Evolutionary conservation across 2,113 vertebrate genomes (phyloP).

Genomic region (Onychostoma macrolepis): DNA sequence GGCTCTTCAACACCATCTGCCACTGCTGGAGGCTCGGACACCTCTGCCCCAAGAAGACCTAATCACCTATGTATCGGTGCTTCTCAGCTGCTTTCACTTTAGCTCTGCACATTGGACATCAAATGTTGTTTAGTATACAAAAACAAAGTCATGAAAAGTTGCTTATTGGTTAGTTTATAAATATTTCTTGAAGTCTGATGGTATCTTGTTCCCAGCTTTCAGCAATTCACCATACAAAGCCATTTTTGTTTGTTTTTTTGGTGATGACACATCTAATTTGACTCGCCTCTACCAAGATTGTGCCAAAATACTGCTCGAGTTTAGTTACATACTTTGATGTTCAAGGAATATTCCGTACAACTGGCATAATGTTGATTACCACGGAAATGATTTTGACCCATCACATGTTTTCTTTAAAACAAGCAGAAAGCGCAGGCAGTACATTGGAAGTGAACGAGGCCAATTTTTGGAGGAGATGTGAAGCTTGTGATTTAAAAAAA

Average conservation of each 20-base stretch:
- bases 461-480: background rate
- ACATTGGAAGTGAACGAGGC: background rate
- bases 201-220: background rate
- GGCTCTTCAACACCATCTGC: constrained; percentile 80
- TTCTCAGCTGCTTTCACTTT: background rate
- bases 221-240: background rate
- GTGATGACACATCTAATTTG: background rate
- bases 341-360: background rate
- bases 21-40: constrained; percentile 75
- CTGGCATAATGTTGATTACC: background rate
- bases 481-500: background rate
- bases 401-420: background rate
- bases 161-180: background rate
- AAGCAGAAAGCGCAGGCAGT: background rate
- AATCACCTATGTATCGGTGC: constrained; percentile 35
- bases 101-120: background rate
- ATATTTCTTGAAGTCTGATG: background rate
- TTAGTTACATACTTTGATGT: background rate
- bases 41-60: constrained; percentile 67
- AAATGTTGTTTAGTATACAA: background rate
- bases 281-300: background rate
- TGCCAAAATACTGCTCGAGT: background rate
- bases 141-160: background rate
- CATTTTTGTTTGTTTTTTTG: background rate
- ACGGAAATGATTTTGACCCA: background rate